These are phyloP conservation scores for Dryoscopus gambensis DNA, from an alignment of 2,113 vertebrate genomes.

Conservation along the genomic window DNA sequence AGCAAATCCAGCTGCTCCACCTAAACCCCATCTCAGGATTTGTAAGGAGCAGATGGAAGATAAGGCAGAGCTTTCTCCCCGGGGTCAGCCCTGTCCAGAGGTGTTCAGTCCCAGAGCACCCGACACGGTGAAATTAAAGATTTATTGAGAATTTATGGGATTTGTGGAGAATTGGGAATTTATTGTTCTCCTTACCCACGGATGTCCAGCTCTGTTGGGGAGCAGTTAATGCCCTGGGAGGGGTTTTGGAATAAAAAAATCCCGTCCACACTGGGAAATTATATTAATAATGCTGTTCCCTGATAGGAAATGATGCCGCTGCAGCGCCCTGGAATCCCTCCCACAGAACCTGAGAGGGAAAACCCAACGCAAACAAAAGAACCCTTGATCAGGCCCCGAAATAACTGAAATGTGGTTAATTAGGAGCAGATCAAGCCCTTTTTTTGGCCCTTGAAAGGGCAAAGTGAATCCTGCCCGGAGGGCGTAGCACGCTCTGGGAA, in stretches of 20 bases:
- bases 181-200: neutral
- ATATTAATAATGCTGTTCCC: neutral
- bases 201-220: neutral
- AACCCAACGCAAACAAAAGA: neutral
- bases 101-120: rapidly evolving
- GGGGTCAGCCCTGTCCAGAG: neutral
- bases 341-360: neutral
- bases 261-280: rapidly evolving
- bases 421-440: neutral
- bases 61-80: neutral
- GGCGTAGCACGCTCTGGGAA: neutral
- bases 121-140: neutral
- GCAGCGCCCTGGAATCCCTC: neutral
- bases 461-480: neutral
- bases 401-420: constrained; percentile 29
- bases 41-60: neutral
- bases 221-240: neutral
- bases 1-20: neutral
- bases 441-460: neutral
- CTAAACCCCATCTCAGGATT: neutral
- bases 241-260: neutral
- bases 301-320: neutral
- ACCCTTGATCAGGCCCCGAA: neutral
- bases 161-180: neutral
- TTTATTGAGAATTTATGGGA: neutral